These are phyloP conservation scores for Apantesis nais DNA, from an alignment of 2,888 invertebrate genomes.

Conservation along the genomic window DNA sequence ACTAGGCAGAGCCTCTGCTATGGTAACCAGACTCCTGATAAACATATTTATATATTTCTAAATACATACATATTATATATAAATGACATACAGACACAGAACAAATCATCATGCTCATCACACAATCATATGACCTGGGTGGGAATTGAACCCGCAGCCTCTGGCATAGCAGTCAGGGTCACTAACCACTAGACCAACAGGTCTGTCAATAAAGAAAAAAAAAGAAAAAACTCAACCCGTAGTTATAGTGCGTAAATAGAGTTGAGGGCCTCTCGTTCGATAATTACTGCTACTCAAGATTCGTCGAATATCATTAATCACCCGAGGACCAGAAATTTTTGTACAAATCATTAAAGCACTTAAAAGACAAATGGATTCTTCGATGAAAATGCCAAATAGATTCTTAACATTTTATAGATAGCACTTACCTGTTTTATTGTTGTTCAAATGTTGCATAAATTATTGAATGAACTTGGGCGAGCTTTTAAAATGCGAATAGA, in stretches of 20 bases:
- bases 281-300: conserved; percentile 50
- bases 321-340: conserved; percentile 59
- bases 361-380: conserved; percentile 71
- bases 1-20: too few relatives aligned
- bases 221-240: neutral
- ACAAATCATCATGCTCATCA: too few relatives aligned
- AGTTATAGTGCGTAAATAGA: neutral
- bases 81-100: too few relatives aligned
- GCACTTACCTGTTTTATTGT: conserved; percentile 43
- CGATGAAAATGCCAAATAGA: conserved; percentile 69
- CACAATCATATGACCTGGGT: too few relatives aligned
- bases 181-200: too few relatives aligned
- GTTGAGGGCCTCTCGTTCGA: conserved; percentile 36
- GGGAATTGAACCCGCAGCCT: too few relatives aligned
- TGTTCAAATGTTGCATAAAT: conserved; percentile 4
- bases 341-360: conserved; percentile 76
- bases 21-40: too few relatives aligned
- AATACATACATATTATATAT: too few relatives aligned
- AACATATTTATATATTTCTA: too few relatives aligned
- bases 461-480: conserved; percentile 6
- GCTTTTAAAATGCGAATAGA: neutral
- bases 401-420: conserved; percentile 56
- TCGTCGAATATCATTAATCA: conserved; percentile 64
- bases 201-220: too few relatives aligned
- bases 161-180: too few relatives aligned